A percentile compares a stretch with the other conserved stretches of the same genome.
These are phyloP conservation scores for Fragum fragum DNA, from an alignment of 2,888 invertebrate genomes.

Conservation along the genomic window DNA sequence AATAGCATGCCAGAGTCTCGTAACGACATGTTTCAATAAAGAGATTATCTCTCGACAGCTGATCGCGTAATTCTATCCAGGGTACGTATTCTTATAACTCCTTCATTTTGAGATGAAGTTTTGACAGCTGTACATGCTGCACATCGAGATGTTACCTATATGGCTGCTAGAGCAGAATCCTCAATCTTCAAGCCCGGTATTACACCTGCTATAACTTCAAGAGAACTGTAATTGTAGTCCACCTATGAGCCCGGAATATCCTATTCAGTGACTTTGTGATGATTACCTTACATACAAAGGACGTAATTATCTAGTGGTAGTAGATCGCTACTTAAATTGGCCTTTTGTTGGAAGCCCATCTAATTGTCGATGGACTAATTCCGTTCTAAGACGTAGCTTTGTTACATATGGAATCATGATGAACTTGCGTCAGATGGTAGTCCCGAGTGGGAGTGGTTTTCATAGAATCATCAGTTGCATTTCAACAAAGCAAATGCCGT, in stretches of 20 bases:
- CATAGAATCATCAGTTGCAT: slow-evolving; percentile 74
- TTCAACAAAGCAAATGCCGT: slow-evolving; percentile 75
- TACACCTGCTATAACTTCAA: not conserved
- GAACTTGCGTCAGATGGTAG: not conserved
- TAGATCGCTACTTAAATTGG: slow-evolving; percentile 7
- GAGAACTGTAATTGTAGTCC: not conserved
- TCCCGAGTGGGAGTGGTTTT: slow-evolving; percentile 48
- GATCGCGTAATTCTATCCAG: not conserved
- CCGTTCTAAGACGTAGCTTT: not conserved
- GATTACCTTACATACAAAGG: not conserved
- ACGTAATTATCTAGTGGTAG: not conserved
- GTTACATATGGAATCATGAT: slow-evolving; percentile 7
- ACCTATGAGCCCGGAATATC: not conserved
- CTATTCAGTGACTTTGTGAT: not conserved
- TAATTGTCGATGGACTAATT: not conserved
- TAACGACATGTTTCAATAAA: not conserved
- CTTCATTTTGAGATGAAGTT: not conserved
- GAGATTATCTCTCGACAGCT: not conserved
- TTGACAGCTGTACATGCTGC: not conserved
- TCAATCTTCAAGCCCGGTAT: not conserved
- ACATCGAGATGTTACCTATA: not conserved
- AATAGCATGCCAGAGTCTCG: slow-evolving; percentile 1
- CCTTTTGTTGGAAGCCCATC: not conserved
- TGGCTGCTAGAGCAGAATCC: not conserved
- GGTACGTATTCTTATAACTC: not conserved